These are phyloP conservation scores for Philotrypesis tridentata DNA, from an alignment of 1,140 invertebrate species.

Conservation along the genomic window DNA sequence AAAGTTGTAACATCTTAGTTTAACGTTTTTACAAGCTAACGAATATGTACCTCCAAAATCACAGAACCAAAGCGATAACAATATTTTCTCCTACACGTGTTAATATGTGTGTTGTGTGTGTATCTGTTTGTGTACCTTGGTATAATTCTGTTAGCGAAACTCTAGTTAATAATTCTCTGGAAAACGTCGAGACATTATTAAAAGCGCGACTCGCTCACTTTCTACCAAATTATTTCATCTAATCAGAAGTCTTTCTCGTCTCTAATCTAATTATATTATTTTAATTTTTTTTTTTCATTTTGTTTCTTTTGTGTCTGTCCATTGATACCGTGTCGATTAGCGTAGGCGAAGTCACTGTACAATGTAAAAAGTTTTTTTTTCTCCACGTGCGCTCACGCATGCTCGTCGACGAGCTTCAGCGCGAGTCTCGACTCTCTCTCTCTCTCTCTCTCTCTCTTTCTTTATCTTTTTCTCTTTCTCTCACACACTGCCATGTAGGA, in stretches of 20 bases:
- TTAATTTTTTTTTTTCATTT: conserved; percentile 22
- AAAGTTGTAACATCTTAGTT: conserved; percentile 71
- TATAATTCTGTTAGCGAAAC: conserved; percentile 63
- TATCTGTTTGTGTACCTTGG: conserved; percentile 33
- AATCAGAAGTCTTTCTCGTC: conserved; percentile 25
- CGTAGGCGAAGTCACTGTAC: conserved; percentile 73
- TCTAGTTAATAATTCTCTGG: conserved; percentile 48
- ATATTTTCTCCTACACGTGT: conserved; percentile 59
- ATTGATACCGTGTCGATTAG: conserved; percentile 66
- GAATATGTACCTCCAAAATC: conserved; percentile 73
- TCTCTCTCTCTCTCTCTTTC: conserved; percentile 50
- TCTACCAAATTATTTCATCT: conserved; percentile 8
- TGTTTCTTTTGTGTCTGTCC: conserved; percentile 53
- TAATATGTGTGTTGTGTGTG: not conserved
- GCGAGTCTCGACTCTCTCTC: conserved; percentile 43
- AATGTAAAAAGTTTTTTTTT: conserved; percentile 71
- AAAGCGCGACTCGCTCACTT: not conserved
- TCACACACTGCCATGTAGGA: conserved; percentile 30
- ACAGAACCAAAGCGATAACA: conserved; percentile 73
- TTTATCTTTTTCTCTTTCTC: conserved; percentile 51
- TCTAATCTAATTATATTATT: conserved; percentile 28
- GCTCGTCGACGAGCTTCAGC: conserved; percentile 22
- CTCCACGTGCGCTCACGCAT: conserved; percentile 2
- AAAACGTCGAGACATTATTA: conserved; percentile 52
- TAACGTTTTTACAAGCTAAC: conserved; percentile 72